These are phyloP conservation scores for Macrotis lagotis DNA, from an alignment of 2,113 vertebrate species.

Conservation along the genomic window DNA sequence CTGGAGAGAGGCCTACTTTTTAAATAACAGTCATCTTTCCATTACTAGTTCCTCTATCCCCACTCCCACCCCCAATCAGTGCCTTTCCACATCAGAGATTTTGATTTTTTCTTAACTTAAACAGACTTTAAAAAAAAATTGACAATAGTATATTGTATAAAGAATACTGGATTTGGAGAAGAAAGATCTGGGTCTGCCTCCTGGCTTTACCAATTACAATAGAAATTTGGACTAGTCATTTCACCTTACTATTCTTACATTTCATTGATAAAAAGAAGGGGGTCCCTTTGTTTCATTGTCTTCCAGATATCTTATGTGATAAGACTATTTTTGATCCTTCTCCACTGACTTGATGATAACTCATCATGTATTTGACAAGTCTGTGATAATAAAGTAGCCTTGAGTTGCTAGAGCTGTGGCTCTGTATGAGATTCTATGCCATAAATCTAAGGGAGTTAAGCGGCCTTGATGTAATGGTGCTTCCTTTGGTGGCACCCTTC, in stretches of 20 bases:
- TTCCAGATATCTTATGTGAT: not conserved
- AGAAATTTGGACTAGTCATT: not conserved
- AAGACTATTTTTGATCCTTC: not conserved
- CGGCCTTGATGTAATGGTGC: not conserved
- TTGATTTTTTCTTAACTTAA: not conserved
- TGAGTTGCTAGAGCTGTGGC: not conserved
- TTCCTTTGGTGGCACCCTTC: not conserved
- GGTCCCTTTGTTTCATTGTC: not conserved
- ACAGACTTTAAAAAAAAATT: not conserved
- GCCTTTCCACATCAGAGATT: not conserved
- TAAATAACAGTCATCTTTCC: not conserved
- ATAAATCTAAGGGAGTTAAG: not conserved
- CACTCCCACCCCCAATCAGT: not conserved
- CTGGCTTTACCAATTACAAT: not conserved
- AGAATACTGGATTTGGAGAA: not conserved
- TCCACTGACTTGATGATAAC: not conserved
- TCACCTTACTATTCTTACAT: not conserved
- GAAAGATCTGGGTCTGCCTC: not conserved
- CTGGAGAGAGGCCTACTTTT: not conserved
- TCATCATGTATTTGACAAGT: not conserved
- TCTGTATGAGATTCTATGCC: not conserved
- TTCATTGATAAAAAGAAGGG: not conserved
- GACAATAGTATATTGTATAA: not conserved
- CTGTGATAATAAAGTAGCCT: not conserved
- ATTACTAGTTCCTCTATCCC: not conserved